Base-by-base conservation (phyloP, 1,140 invertebrate genomes). In the Drosophila busckii region DNA sequence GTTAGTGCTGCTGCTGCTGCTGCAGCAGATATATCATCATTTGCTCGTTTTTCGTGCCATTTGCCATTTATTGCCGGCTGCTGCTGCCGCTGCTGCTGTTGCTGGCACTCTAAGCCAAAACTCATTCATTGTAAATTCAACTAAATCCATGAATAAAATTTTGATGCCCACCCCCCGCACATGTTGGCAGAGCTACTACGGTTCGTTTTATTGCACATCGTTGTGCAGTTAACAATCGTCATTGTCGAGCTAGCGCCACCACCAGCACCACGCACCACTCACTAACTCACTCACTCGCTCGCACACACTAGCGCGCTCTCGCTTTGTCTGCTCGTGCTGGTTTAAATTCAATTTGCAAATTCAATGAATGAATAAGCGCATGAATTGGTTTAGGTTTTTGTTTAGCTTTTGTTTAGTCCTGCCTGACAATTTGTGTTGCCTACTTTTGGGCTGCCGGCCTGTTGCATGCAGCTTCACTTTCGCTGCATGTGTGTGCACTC, bases 121-220 rank as follows among this genome's bases (percentile, higher is more conserved):
- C 67, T 65, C 73, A 69, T 82, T 80, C 73, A 82, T 80, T 80
- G 73, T 50, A 82, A 80, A 80, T 80, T 80, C 73, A 82, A 82
- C 73, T 80, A 80, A 80, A 82, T 82, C 75, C 73, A 80, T 80
- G 73, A 80, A 80, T 80, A 80, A 80, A 80, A 80, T 80, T 76
- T 71, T 49, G 69, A 58, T 50, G 40, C 68, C 46, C 53, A 41
- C 26, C 28, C 23, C 29, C 41, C 20, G 8, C 17, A 7, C 31
- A 17, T 65, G 55, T 52, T 53, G 41, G n/a, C n/a, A n/a, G n/a
- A n/a, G n/a, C n/a, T n/a, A n/a, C 46, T 23, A 44, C 17, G 71
- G 50, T 64, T 59, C 73, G 53, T 78, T 80, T 80, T 75, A 82
- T 82, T 73, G 75, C 73, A 63, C 54, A 66, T 70, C 53, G 65